Conservation (phyloP, 1,140 invertebrate genomes). For the Micrasema longulum region DNA sequence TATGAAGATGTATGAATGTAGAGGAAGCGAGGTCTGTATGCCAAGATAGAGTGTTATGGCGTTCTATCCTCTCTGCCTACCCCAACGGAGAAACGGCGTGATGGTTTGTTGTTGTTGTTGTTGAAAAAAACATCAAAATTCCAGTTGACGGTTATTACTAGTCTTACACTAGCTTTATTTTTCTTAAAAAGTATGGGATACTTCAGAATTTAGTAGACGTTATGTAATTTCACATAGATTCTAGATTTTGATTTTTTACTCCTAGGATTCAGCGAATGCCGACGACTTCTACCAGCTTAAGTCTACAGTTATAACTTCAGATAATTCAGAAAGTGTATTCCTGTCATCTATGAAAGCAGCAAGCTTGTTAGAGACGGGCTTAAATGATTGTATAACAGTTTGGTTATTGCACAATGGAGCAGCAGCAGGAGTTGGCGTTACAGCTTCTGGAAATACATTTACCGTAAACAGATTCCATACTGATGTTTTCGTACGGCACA, state of each 20-base stretch:
- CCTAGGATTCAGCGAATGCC: slow-evolving; percentile 73
- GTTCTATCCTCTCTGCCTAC: too few species aligned
- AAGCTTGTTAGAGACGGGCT: slow-evolving; percentile 65
- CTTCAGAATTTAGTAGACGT: background rate
- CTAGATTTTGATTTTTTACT: slow-evolving; percentile 55
- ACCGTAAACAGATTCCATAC: slow-evolving; percentile 71
- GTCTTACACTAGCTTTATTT: too few species aligned
- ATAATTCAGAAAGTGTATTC: slow-evolving; percentile 76
- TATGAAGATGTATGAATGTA: too few species aligned
- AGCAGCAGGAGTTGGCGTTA: slow-evolving; percentile 76
- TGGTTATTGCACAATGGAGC: slow-evolving; percentile 79
- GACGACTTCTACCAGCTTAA: slow-evolving; percentile 84
- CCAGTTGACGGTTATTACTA: too few species aligned
- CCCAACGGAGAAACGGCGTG: too few species aligned
- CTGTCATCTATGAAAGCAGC: slow-evolving; percentile 85
- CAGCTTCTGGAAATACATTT: slow-evolving; percentile 57
- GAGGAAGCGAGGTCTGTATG: too few species aligned
- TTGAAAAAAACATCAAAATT: too few species aligned
- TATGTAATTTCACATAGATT: too few species aligned
- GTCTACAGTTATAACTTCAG: slow-evolving; percentile 74
- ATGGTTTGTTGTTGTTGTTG: too few species aligned
- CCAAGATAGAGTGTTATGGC: too few species aligned
- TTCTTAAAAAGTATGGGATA: background rate
- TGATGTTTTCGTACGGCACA: slow-evolving; percentile 77
- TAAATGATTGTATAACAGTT: slow-evolving; percentile 79